phyloP scores from a whole-genome alignment of 30 jellyfish, hydroid and myxozoan genomes.

The Catostylus mosaicus region DNA sequence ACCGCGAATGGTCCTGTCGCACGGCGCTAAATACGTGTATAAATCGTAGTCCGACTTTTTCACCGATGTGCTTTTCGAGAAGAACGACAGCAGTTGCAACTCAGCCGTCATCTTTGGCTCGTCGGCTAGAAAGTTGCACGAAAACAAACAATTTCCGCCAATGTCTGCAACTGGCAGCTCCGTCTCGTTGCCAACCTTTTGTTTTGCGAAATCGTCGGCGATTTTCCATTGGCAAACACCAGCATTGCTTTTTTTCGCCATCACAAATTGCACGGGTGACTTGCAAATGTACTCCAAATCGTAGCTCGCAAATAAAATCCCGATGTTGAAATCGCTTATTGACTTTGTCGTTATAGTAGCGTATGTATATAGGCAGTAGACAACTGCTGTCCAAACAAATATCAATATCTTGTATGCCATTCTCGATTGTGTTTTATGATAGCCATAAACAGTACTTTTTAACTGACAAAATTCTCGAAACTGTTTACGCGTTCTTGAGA shows the following conservation, averaged over 20 bases:
- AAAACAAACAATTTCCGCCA: slow-evolving; percentile 44
- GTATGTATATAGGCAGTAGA: not conserved
- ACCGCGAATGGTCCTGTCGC: slow-evolving; percentile 57
- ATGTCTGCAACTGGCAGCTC: slow-evolving; percentile 45
- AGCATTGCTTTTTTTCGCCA: slow-evolving; percentile 43
- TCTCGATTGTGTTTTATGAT: not conserved
- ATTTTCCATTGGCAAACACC: slow-evolving; percentile 50
- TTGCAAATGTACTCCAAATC: slow-evolving; percentile 38
- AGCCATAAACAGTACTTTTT: too few species aligned
- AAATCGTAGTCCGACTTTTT: slow-evolving; percentile 36
- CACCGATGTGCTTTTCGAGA: slow-evolving; percentile 9
- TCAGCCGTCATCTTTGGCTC: slow-evolving; percentile 56
- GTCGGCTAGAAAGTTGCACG: slow-evolving; percentile 36
- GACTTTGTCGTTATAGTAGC: slow-evolving; percentile 25
- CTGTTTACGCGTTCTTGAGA: too few species aligned
- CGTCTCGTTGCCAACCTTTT: slow-evolving; percentile 27
- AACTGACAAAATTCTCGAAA: too few species aligned
- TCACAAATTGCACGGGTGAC: slow-evolving; percentile 60
- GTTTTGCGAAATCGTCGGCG: slow-evolving; percentile 21
- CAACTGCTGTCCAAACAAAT: not conserved
- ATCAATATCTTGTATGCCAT: not conserved
- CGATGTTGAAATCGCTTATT: slow-evolving; percentile 40
- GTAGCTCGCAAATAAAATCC: slow-evolving; percentile 40
- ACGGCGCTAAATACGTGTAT: slow-evolving; percentile 64
- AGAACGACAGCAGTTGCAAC: slow-evolving; percentile 13